Evolutionary conservation across 2,113 vertebrate genomes (phyloP).

Genomic region (Pomatorhinus ruficollis): DNA sequence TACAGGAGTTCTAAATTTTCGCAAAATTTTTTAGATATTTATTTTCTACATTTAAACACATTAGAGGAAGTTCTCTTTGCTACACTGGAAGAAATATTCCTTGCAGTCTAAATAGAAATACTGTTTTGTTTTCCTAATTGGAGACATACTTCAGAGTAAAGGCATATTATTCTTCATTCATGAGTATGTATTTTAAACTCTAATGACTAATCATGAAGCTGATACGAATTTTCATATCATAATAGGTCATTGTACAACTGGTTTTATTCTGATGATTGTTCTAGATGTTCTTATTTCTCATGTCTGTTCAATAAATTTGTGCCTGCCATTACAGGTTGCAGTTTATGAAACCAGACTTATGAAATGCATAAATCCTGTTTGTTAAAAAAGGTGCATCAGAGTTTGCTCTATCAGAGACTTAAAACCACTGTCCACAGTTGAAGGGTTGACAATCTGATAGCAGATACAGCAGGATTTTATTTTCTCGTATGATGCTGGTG

Average conservation of each 20-base stretch:
- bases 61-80: background rate
- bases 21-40: background rate
- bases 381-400: background rate
- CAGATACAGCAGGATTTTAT: background rate
- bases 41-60: background rate
- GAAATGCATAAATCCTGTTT: background rate
- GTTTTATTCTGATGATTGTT: background rate
- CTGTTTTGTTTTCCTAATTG: background rate
- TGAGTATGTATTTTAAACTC: background rate
- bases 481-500: accelerated
- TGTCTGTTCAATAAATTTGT: background rate
- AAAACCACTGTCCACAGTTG: background rate
- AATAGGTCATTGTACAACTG: background rate
- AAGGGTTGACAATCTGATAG: background rate
- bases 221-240: background rate
- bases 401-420: background rate
- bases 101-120: background rate
- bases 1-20: background rate
- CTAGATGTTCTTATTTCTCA: background rate
- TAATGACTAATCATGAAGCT: background rate
- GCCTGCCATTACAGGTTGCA: background rate
- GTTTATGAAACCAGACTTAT: background rate
- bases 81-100: background rate
- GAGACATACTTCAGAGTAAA: background rate
- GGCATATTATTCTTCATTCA: background rate